Evolutionary conservation across 2,888 invertebrate species (phyloP), one percentile per base, ranked within the genome.

Genomic region (Ditylenchus weischeri): DNA sequence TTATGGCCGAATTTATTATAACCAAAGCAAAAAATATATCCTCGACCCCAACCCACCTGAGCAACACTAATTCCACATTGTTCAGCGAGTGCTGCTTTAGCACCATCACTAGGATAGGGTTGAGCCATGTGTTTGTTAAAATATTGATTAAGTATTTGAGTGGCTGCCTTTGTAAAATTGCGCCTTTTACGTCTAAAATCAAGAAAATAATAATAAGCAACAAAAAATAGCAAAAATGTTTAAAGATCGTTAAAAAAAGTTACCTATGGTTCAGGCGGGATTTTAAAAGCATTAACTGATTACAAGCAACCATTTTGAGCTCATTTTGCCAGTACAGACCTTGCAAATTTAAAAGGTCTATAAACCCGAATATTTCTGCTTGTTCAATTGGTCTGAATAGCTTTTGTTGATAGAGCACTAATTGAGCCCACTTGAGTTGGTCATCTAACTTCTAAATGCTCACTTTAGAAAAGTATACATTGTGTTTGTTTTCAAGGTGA

Each of bases 31-130:
- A 29, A 29, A 29, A 2, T 4, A 29, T 29, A 43, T 43, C 43
- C 43, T 43, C 11, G 38, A 38, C 11, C 11, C 15, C 13, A 15
- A 43, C 43, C 38, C 10, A 65, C 65, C 35, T 66, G 66, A 50
- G 69, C 60, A 51, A 68, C n/a, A 36, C 69, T 69, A 19, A 68
- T 60, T 48, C 69, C 59, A 50, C 68, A 68, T 13, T 62, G 19
- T 38, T 43, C 35, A n/a, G 68, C 68, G n/a, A 68, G 49, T 5
- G 8, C 61, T 49, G 43, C 21, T 43, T 68, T 68, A 11, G 60
- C 49, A 15, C 36, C 8, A 15, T 68, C 68, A 57, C 59, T 59
- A 21, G 68, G 68, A 60, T 68, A 68, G 21, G 68, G 68, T 49
- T 70, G n/a, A 10, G 50, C 48, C 18, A 68, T 58, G 47, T 68